These are phyloP conservation scores for Dufourea novaeangliae DNA, from an alignment of 1,140 invertebrate genomes.

Conservation along the genomic window DNA sequence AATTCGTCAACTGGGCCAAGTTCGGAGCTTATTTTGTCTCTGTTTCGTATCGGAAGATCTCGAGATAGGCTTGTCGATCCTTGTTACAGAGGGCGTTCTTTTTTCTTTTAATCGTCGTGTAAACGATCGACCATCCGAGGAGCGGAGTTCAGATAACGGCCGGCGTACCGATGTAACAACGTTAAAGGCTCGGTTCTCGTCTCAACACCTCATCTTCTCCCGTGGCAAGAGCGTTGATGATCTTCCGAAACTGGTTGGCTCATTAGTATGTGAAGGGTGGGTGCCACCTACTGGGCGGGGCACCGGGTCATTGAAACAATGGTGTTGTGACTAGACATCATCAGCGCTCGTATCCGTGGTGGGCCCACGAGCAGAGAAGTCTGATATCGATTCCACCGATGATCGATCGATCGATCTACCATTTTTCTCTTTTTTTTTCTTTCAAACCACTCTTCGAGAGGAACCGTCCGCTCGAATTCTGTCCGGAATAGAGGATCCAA, in stretches of 20 bases:
- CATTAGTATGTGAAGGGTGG: conserved; percentile 68
- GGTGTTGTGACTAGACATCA: conserved; percentile 70
- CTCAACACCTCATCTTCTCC: conserved; percentile 60
- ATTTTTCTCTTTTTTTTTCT: neutral
- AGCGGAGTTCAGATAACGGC: neutral
- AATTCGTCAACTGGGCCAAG: too few relatives aligned
- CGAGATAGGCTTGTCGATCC: neutral
- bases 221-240: conserved; percentile 64
- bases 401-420: conserved; percentile 56
- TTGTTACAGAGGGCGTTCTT: neutral
- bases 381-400: conserved; percentile 64
- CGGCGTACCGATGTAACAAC: neutral
- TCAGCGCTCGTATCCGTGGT: conserved; percentile 43
- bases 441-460: neutral
- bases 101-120: conserved; percentile 9
- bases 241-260: conserved; percentile 65
- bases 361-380: conserved; percentile 21
- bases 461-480: too few relatives aligned
- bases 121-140: neutral
- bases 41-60: too few relatives aligned
- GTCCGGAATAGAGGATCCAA: too few relatives aligned
- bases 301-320: conserved; percentile 71
- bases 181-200: conserved; percentile 39
- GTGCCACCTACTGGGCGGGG: conserved; percentile 71
- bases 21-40: too few relatives aligned